A percentile compares a stretch with the other conserved stretches of the same genome.
Conservation (phyloP, 2,797 vertebrate genomes). For the Lepus townsendii region DNA sequence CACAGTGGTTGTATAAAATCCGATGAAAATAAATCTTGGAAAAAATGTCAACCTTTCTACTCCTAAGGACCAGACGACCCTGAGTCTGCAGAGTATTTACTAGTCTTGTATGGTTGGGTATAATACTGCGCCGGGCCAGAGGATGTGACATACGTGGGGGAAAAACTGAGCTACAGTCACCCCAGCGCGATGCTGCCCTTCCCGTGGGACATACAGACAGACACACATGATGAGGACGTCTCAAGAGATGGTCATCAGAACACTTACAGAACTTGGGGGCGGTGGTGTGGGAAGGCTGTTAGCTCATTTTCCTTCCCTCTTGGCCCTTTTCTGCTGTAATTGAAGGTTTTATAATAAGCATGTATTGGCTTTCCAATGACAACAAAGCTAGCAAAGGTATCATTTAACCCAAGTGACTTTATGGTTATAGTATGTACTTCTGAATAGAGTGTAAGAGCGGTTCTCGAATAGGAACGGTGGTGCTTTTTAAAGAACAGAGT, state of each 20-base stretch:
- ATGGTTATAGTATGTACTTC: background rate
- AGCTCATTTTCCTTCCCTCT: background rate
- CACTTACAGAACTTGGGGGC: background rate
- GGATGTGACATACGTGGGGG: background rate
- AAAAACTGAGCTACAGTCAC: background rate
- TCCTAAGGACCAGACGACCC: background rate
- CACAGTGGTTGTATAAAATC: background rate
- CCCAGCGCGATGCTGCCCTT: background rate
- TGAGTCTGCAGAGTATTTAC: background rate
- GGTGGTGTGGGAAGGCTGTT: no score
- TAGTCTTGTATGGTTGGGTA: background rate
- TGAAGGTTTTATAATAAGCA: background rate
- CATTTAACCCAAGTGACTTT: background rate
- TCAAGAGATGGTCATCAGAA: background rate
- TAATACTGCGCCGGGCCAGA: background rate
- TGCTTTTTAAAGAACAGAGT: background rate
- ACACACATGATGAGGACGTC: rapidly evolving
- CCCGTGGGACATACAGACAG: no score
- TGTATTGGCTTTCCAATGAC: constrained; percentile 4
- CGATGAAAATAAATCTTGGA: background rate
- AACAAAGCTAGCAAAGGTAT: background rate
- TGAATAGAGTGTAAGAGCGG: background rate
- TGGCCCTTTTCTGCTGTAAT: background rate
- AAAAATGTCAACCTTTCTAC: background rate
- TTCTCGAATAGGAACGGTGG: background rate